Evolutionary conservation across 1,140 invertebrate genomes (phyloP), one percentile per base, ranked within the genome.

Genomic region (Zaprionus gabonicus): DNA sequence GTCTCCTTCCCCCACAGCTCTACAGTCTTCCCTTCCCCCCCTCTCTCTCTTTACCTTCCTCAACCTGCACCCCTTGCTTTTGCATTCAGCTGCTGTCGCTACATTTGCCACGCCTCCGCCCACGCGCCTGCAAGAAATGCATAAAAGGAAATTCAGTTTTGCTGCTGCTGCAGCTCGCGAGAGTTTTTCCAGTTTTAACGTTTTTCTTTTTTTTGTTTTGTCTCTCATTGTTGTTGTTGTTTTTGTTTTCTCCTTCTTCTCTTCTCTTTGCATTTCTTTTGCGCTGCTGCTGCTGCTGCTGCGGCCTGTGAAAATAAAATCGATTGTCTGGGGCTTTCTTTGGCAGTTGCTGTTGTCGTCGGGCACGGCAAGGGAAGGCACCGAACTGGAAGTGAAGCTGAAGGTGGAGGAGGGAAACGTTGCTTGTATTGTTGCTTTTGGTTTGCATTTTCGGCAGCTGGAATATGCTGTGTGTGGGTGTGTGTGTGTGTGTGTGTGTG

Each of bases 401-500:
- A 20, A 51, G 6, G 7, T 51, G 46, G 25, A 9, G 1, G 36
- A 12, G 6, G 4, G 23, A 13, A 7, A 56, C 13, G 25, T 23
- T 23, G 31, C n/a, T 55, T 51, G 41, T 55, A 38, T 58, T 74
- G 51, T 62, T 72, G 57, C 20, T 71, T 44, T 63, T 57, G 55
- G 17, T 78, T 82, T 68, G 74, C 71, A 86, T 72, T 74, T 85
- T 70, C 41, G 72, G 67, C 51, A 70, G 59, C 67, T 49, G 49
- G 65, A 69, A 74, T 69, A 56, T 9, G 49, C 36, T 67, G 64
- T 67, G 17, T 41, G 12, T 25, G 23, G 3, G 17, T 6, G 1
- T 7, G 41, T n/a, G 15, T 2, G 2, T n/a, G 38, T 28, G 28
- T 67, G 71, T 67, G 38, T 15, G 46, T 23, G 20, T 9, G 17